Percentiles rank a stretch among this genome's conserved stretches.
These are phyloP conservation scores for Andrena praecox DNA, from an alignment of 2,888 invertebrate species.

Conservation along the genomic window DNA sequence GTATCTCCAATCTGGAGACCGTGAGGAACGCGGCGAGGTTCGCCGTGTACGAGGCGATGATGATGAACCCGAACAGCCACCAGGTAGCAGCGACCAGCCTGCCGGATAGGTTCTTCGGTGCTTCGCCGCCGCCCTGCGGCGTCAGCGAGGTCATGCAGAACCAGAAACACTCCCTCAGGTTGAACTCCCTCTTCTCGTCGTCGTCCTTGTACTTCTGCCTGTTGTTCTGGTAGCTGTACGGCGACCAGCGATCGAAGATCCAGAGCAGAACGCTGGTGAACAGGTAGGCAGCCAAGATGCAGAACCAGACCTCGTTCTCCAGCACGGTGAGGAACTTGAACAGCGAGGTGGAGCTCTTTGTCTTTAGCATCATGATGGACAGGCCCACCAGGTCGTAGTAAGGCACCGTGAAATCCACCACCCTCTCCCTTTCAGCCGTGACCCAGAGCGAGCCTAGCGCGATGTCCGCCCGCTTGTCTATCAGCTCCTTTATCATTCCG, in stretches of 20 bases:
- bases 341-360: conserved; percentile 94
- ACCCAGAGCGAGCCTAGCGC: conserved; percentile 97
- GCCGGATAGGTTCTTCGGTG: conserved; percentile 98
- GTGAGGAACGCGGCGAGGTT: conserved; percentile 99
- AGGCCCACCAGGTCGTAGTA: conserved; percentile 99
- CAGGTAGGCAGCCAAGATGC: conserved; percentile 97
- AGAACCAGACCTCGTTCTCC: conserved; percentile 98
- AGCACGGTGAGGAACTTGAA: conserved; percentile 98
- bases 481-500: conserved; percentile 92
- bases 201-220: conserved; percentile 96
- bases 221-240: conserved; percentile 98
- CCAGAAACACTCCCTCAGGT: conserved; percentile 98
- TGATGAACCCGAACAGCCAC: conserved; percentile 99
- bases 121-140: conserved; percentile 97
- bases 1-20: conserved; percentile 95
- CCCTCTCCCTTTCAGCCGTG: conserved; percentile 98
- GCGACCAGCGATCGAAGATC: conserved; percentile 98
- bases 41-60: conserved; percentile 99
- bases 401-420: conserved; percentile 99
- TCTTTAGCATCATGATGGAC: conserved; percentile 97
- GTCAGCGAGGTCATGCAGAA: conserved; percentile 99
- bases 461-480: conserved; percentile 96
- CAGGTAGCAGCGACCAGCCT: conserved; percentile 98
- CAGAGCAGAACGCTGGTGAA: conserved; percentile 98
- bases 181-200: conserved; percentile 97